Conservation (phyloP, 2,888 invertebrate species). For the Heliconius ethilla region DNA sequence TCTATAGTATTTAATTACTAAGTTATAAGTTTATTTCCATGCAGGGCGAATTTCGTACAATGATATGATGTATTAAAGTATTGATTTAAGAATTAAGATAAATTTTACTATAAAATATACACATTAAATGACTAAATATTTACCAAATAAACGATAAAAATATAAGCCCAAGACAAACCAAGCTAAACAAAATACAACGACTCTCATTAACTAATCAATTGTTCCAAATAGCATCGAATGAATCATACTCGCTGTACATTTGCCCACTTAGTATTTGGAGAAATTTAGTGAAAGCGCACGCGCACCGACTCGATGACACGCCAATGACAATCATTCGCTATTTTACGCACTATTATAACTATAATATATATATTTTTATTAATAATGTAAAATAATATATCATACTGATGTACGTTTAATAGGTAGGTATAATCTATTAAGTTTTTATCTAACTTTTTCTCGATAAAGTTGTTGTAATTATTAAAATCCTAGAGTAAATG, state of each 20-base stretch:
- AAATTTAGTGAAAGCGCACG: constrained; percentile 35
- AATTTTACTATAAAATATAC: neutral
- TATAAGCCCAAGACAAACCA: neutral
- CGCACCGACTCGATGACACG: constrained; percentile 20
- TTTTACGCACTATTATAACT: constrained; percentile 6
- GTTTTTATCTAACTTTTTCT: neutral
- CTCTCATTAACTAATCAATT: constrained; percentile 14
- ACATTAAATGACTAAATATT: neutral
- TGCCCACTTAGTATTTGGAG: constrained; percentile 30
- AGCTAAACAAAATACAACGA: neutral
- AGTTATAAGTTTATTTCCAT: neutral
- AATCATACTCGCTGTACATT: constrained; percentile 20
- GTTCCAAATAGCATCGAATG: constrained; percentile 19
- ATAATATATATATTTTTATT: neutral
- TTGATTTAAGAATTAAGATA: neutral
- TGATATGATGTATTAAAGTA: neutral
- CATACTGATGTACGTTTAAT: neutral
- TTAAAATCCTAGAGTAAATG: neutral
- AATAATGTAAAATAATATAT: constrained; percentile 3
- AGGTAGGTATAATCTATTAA: neutral
- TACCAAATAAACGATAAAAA: neutral
- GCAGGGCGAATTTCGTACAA: too few species aligned
- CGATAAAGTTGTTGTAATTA: neutral
- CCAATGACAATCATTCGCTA: constrained; percentile 23
- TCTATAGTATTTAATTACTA: neutral